Conservation (phyloP, 2,113 vertebrate species). For the Cephalopterus ornatus region DNA sequence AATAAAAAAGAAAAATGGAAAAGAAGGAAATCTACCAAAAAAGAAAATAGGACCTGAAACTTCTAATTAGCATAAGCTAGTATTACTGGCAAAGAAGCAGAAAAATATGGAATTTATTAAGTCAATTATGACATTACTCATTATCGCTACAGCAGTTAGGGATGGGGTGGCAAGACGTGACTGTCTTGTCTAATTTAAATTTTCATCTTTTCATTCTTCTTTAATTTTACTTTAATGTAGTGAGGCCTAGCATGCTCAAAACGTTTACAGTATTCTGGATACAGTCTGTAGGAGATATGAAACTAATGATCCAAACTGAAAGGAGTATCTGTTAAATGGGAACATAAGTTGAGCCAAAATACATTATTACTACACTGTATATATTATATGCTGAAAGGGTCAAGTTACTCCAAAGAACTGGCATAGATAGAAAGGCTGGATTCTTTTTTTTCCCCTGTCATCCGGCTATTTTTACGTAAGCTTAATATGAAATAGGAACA, state of each 20-base stretch:
- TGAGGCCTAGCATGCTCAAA: neutral
- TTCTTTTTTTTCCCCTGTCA: neutral
- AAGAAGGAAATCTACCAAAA: neutral
- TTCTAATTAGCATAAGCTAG: neutral
- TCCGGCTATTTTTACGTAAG: neutral
- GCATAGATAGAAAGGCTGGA: neutral
- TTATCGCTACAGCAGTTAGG: neutral
- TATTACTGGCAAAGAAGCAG: neutral
- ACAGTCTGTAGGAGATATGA: neutral
- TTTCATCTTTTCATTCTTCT: neutral
- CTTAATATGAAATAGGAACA: neutral
- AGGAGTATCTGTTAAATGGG: neutral
- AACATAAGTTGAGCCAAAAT: neutral
- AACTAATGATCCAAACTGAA: neutral
- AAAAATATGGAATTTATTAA: neutral
- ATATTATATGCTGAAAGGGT: neutral
- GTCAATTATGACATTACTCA: neutral
- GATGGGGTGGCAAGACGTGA: neutral
- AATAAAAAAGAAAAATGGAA: neutral
- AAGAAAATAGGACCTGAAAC: neutral
- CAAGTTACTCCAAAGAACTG: neutral
- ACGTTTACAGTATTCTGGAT: neutral
- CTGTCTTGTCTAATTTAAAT: neutral
- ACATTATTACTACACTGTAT: neutral
- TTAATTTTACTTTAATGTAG: conserved; percentile 2